Conservation (phyloP, 2,888 invertebrate genomes). For the Aleiodes leptofemur region DNA sequence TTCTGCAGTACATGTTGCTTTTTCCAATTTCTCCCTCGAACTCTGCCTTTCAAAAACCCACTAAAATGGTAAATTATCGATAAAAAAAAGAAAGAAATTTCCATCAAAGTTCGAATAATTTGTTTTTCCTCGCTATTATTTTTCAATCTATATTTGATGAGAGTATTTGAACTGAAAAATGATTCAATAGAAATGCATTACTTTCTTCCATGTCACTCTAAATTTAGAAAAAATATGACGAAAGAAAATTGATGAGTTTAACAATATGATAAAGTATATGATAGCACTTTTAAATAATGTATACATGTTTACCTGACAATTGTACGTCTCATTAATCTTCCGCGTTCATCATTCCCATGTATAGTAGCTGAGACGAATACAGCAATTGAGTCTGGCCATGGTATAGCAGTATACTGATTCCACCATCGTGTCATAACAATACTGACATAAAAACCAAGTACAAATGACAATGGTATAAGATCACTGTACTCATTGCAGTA, state of each 20-base stretch:
- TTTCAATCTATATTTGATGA: too few relatives aligned
- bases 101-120: too few relatives aligned
- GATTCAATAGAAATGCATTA: conserved; percentile 1
- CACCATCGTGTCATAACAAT: conserved; percentile 95
- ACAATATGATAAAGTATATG: background rate
- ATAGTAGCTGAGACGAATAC: conserved; percentile 79
- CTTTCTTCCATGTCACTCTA: conserved; percentile 5
- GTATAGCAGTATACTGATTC: conserved; percentile 79
- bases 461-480: conserved; percentile 94
- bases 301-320: conserved; percentile 74
- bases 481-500: conserved; percentile 92
- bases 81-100: too few relatives aligned
- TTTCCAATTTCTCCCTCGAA: too few relatives aligned
- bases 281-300: background rate
- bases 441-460: conserved; percentile 95
- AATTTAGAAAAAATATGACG: background rate
- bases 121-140: too few relatives aligned
- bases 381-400: conserved; percentile 79
- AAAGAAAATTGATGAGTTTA: conserved; percentile 9
- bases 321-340: conserved; percentile 78
- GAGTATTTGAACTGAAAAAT: background rate
- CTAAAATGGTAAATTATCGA: too few relatives aligned
- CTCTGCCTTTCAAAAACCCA: too few relatives aligned
- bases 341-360: conserved; percentile 78
- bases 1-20: too few relatives aligned